Evolutionary conservation across 2,888 invertebrate species (phyloP), one percentile per base, ranked within the genome.

Genomic region (Caradrina clavipalpis): DNA sequence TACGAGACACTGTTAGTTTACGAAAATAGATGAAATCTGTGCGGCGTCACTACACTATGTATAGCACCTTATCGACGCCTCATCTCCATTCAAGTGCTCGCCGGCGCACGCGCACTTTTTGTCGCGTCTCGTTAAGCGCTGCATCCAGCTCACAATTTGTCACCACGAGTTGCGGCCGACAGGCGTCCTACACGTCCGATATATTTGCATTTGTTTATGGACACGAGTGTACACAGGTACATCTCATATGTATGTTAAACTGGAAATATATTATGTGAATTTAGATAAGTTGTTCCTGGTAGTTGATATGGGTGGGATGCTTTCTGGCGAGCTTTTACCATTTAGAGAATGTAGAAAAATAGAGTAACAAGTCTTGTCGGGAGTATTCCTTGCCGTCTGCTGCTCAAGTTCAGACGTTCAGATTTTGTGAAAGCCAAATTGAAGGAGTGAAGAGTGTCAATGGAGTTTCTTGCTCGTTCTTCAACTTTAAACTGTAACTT

Each of bases 131-230:
- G 84, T 83, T 76, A 78, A 26, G 72, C 74, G 61, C 76, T 69
- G 80, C 81, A 74, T 73, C 83, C 83, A 82, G 66, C 71, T 76
- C 58, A 78, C 86, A 84, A 86, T 86, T 86, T 85, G 86, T 86
- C 85, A 69, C 67, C 65, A 73, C 73, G 82, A 80, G 81, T 84
- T 82, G 83, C 73, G 78, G 64, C 55, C 31, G 68, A 45, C 65
- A 66, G 63, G 47, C 71, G 66, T 68, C 66, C 71, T 73, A 74
- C 78, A 61, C 63, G 69, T 59, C 61, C 71, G 51, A 61, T 51
- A 42, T 47, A 76, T 81, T 82, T 78, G 77, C 80, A 82, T 82
- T 77, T 63, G 51, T 77, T 83, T 80, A 82, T 81, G 72, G 82
- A 63, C 59, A 26, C 45, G 42, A 61, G 57, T 47, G 49, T 56